Percentiles rank a stretch among this genome's conserved stretches.
phyloP scores from a whole-genome alignment of 2,113 vertebrate genomes.

The Aegotheles bennettii region DNA sequence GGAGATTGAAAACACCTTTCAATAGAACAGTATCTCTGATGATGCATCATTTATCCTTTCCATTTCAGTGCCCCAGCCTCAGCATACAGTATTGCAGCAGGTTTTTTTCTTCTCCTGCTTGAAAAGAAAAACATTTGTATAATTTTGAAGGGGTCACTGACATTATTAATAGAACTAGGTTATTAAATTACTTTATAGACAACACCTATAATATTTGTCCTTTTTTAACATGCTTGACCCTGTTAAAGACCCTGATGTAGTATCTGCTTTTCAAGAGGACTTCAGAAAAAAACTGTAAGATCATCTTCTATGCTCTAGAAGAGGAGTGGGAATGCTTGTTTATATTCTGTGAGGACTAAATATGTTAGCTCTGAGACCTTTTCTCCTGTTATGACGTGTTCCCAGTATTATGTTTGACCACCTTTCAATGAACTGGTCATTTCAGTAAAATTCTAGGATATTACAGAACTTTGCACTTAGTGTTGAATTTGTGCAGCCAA shows the following conservation, averaged over 20 bases:
- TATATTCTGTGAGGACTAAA: background rate
- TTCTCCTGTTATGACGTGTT: background rate
- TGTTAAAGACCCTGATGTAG: background rate
- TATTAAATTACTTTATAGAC: background rate
- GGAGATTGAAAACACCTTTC: background rate
- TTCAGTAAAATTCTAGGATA: background rate
- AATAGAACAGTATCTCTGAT: background rate
- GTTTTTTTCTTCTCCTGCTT: background rate
- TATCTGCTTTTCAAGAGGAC: background rate
- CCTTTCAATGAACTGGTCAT: background rate
- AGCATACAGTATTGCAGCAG: background rate
- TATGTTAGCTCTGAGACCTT: background rate
- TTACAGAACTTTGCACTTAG: background rate
- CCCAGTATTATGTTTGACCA: background rate
- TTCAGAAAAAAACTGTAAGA: background rate
- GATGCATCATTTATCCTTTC: background rate
- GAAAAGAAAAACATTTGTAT: background rate
- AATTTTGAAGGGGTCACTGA: background rate
- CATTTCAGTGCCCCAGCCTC: background rate
- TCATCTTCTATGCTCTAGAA: background rate
- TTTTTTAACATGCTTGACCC: background rate
- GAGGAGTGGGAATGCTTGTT: background rate
- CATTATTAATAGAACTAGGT: background rate
- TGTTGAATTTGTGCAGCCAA: background rate
- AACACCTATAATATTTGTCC: background rate